phyloP scores from a whole-genome alignment of 2,888 invertebrate genomes.

The Linnaemya vulpina region DNA sequence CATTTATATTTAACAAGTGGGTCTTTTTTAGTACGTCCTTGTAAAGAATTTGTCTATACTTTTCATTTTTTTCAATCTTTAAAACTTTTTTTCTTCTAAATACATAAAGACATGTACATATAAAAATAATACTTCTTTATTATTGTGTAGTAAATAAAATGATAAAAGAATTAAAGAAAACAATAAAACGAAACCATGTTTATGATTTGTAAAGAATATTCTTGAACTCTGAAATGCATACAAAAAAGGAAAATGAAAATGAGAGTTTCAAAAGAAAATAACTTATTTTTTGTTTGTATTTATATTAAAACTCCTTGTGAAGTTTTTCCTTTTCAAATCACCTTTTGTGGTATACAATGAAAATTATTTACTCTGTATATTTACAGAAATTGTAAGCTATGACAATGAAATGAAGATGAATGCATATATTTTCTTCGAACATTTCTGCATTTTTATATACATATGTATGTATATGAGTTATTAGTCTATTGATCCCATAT shows the following conservation, averaged over 20 bases:
- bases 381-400: not conserved
- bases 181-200: constrained; percentile 26
- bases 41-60: constrained; percentile 45
- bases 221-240: constrained; percentile 8
- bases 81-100: constrained; percentile 7
- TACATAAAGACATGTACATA: constrained; percentile 2
- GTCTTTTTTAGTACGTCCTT: constrained; percentile 65
- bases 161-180: constrained; percentile 29
- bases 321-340: not conserved
- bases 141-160: constrained; percentile 20
- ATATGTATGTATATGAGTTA: no score
- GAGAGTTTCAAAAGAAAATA: constrained; percentile 8
- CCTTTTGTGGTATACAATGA: not conserved
- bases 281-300: not conserved
- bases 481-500: no score
- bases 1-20: constrained; percentile 61
- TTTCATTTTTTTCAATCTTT: not conserved
- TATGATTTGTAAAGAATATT: constrained; percentile 29
- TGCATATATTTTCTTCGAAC: no score
- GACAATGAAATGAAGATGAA: no score
- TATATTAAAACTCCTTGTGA: not conserved
- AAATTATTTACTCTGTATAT: not conserved
- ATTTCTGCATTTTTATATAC: no score
- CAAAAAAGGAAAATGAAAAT: not conserved
- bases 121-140: constrained; percentile 18